Evolutionary conservation across 1,140 invertebrate species (phyloP), one percentile per base, ranked within the genome.

Genomic region (Periplaneta americana): DNA sequence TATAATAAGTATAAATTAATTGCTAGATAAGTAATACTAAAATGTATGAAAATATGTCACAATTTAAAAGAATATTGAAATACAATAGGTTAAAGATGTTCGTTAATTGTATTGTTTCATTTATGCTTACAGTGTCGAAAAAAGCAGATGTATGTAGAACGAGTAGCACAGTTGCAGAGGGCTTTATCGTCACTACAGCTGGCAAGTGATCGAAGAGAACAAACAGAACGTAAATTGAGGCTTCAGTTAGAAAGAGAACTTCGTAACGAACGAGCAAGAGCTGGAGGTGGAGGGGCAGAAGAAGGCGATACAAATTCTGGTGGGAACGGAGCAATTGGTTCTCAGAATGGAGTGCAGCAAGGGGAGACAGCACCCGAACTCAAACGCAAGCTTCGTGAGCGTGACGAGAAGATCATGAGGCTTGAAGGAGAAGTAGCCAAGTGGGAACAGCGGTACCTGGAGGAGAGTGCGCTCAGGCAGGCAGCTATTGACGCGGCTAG

Each of bases 361-460:
- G 83, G 75, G 78, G 92, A 92, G 84, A 92, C 90, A 35, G 90
- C 92, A 82, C 89, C 91, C 0, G 93, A 95, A 84, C 86, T 95
- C 81, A 93, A 94, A 84, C 87, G 93, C 82, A 88, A 91, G 85
- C 84, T 96, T 74, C 90, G 94, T 34, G 94, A 96, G 86, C 90
- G 93, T 80, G 95, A 96, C 87, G 95, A 96, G 87, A 93, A 94
- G 84, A 94, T 96, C 48, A 94, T 97, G 90, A 91, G 92, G 31
- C 87, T 96, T 34, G 95, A 96, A 87, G 94, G 95, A 6, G 95
- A 96, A 85, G 94, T 95, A 81, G 92, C 94, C 76, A 95, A 96
- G 88, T 96, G 95, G 95, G 95, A 97, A 87, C 95, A 97, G 88
- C 91, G 94, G 75, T 97, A 95, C 88, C 88, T 97, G 11, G 95